Base-by-base conservation (phyloP, 2,113 vertebrate genomes). In the Xyliphius kryptos region DNA sequence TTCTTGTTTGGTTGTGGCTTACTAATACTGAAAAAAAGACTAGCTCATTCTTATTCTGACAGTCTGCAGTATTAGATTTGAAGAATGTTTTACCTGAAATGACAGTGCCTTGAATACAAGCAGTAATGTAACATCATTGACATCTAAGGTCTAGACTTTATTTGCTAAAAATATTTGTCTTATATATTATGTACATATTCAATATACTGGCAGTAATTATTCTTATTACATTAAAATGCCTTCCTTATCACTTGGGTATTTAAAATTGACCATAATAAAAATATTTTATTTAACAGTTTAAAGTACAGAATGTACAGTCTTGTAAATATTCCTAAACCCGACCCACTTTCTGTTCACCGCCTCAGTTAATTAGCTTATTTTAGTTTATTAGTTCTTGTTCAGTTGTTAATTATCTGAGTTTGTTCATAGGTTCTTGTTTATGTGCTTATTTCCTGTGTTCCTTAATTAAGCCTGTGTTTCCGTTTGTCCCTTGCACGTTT, bases 211-310 rank as follows among this genome's bases (percentile, higher is more conserved):
- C 62, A 63, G 56, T 47, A 36, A 56, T 54, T 57, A 36, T 50
- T 61, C 9, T 73, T 61, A 1, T 26, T 32, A 8, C 37, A 56
- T 41, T 57, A 44, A 48, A 57, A 61, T 69, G 52, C 57, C 44
- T 57, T 17, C 61, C 26, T 32, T 32, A 32, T 32, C 7, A 32
- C 7, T 32, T 6, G 26, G 26, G 26, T 32, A 32, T 32, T 5
- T 32, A 6, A 32, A 32, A 5, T 32, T 32, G 26, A 5, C 26
- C 26, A 32, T n/a, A n/a, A n/a, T n/a, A n/a, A n/a, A n/a, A n/a
- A n/a, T n/a, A n/a, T n/a, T n/a, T n/a, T n/a, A n/a, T n/a, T n/a
- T n/a, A n/a, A n/a, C n/a, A n/a, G n/a, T n/a, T n/a, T n/a, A n/a
- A n/a, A n/a, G n/a, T n/a, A n/a, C n/a, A n/a, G n/a, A n/a, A n/a